These are phyloP conservation scores for Melanchra persicariae DNA, from an alignment of 2,888 invertebrate species.

Conservation along the genomic window DNA sequence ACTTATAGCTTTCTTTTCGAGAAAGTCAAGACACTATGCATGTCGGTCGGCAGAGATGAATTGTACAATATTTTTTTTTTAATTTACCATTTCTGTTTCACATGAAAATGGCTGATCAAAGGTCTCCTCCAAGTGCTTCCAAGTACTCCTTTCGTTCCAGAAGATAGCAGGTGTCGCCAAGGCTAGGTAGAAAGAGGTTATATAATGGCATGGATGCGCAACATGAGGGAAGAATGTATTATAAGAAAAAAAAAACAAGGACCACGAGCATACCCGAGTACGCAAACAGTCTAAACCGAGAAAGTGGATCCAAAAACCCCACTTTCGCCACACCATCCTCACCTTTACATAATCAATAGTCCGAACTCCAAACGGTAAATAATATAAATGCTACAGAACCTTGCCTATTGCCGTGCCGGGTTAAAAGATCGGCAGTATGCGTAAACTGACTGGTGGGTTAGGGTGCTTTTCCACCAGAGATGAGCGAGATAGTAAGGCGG, in stretches of 20 bases:
- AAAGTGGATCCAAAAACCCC: conserved; percentile 1
- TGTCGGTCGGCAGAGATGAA: too few species aligned
- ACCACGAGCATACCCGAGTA: background rate
- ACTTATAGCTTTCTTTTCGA: too few species aligned
- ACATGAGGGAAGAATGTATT: too few species aligned
- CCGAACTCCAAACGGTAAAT: conserved; percentile 25
- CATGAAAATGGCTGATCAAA: too few species aligned
- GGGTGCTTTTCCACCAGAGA: background rate
- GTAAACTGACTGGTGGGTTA: conserved; percentile 26
- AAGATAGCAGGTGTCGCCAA: too few species aligned
- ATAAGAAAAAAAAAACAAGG: background rate
- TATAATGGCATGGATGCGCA: too few species aligned
- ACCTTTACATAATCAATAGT: conserved; percentile 32
- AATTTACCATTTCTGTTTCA: too few species aligned
- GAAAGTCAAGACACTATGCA: too few species aligned
- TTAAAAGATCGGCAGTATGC: conserved; percentile 32
- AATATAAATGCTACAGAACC: conserved; percentile 35
- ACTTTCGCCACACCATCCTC: background rate
- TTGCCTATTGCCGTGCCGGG: conserved; percentile 32
- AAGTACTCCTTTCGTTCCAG: too few species aligned
- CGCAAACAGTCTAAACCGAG: background rate
- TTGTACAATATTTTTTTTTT: too few species aligned
- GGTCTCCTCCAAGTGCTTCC: too few species aligned
- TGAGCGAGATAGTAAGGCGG: background rate
- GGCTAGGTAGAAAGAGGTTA: too few species aligned